Conservation (phyloP, 2,113 vertebrate genomes). For the Pheucticus melanocephalus region DNA sequence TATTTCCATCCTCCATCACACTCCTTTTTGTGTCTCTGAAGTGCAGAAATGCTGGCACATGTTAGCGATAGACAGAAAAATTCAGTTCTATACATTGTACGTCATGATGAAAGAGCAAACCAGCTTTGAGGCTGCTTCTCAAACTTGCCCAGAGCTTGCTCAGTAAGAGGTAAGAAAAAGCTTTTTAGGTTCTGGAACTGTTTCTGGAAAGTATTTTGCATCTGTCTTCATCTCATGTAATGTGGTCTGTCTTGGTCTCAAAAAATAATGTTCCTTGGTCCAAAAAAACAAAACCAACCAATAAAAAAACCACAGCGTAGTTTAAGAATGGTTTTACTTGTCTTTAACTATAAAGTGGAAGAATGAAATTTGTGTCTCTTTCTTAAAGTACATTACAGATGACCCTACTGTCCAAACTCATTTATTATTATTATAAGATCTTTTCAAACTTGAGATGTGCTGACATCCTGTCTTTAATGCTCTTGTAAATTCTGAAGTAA, state of each 20-base stretch:
- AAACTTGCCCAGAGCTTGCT: neutral
- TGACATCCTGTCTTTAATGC: slow-evolving; percentile 52
- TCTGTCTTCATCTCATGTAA: neutral
- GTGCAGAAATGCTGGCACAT: neutral
- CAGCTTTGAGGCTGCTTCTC: neutral
- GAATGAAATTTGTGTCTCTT: neutral
- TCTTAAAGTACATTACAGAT: slow-evolving; percentile 14
- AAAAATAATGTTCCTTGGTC: neutral
- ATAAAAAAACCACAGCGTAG: neutral
- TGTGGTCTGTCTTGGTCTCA: neutral
- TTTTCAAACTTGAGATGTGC: slow-evolving; percentile 26
- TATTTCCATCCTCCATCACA: neutral
- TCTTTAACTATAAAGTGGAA: neutral
- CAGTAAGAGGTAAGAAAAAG: neutral
- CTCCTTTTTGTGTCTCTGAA: neutral
- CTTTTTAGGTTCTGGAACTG: neutral
- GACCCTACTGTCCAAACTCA: slow-evolving; percentile 3
- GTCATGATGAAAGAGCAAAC: neutral
- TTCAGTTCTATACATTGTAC: neutral
- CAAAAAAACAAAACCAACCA: neutral
- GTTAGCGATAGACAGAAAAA: neutral
- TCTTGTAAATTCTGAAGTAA: slow-evolving; percentile 57
- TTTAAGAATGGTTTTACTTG: neutral
- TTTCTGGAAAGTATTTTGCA: neutral
- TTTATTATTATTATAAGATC: slow-evolving; percentile 36